Conservation (phyloP, 2,113 vertebrate genomes). For the Cynopterus brachyotis region DNA sequence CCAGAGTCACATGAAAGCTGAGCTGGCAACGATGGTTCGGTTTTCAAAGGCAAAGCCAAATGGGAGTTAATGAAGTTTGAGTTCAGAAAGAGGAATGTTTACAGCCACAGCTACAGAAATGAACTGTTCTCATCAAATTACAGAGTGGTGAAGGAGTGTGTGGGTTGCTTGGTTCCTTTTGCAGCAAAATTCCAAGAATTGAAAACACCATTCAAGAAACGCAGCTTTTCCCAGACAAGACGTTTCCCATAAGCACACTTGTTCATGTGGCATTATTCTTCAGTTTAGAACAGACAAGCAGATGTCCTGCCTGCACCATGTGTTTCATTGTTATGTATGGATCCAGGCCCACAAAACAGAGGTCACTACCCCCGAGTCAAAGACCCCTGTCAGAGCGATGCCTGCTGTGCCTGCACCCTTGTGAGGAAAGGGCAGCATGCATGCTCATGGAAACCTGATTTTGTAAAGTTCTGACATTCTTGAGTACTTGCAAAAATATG, state of each 20-base stretch:
- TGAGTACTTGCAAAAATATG: not conserved
- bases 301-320: fast-evolving
- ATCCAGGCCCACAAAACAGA: not conserved
- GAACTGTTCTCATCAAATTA: fast-evolving
- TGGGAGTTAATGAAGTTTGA: not conserved
- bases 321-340: not conserved
- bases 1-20: not conserved
- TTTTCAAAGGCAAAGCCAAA: not conserved
- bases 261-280: not conserved
- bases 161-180: not conserved
- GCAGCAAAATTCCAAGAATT: not conserved
- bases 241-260: not conserved
- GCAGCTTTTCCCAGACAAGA: not conserved
- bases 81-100: not conserved
- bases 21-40: not conserved
- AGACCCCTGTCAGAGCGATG: not conserved
- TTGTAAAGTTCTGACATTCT: not conserved
- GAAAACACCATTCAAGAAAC: not conserved
- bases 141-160: not conserved
- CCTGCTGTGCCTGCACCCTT: not conserved
- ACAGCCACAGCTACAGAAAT: not conserved
- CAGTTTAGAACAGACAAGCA: not conserved
- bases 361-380: not conserved
- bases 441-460: not conserved
- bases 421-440: not conserved